Conservation (phyloP, 2,888 invertebrate species). For the Dolomedes plantarius region DNA sequence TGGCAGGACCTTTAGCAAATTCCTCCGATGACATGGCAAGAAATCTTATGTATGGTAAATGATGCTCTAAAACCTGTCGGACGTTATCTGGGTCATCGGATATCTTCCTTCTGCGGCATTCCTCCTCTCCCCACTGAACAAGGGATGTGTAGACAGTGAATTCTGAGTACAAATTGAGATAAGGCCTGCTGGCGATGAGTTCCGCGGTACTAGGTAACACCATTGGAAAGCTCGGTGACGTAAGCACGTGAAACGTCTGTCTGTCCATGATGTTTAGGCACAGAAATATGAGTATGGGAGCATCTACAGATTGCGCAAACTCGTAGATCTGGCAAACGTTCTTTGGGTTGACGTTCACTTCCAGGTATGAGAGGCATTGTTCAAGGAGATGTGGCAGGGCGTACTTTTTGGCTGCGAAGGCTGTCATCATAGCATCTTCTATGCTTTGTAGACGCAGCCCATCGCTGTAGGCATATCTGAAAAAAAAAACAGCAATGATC, state of each 20-base stretch:
- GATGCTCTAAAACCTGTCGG: slow-evolving; percentile 64
- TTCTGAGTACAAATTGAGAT: slow-evolving; percentile 74
- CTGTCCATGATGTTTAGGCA: slow-evolving; percentile 74
- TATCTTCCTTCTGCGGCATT: slow-evolving; percentile 66
- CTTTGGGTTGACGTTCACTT: slow-evolving; percentile 73
- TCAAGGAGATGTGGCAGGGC: slow-evolving; percentile 73
- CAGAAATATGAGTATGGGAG: slow-evolving; percentile 73
- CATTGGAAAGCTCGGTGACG: slow-evolving; percentile 58
- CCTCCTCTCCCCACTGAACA: slow-evolving; percentile 74
- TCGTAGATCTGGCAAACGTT: slow-evolving; percentile 74
- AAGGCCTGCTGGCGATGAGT: slow-evolving; percentile 70
- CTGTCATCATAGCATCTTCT: slow-evolving; percentile 74
- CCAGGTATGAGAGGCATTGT: slow-evolving; percentile 74
- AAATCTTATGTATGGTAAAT: slow-evolving; percentile 72
- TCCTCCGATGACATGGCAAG: slow-evolving; percentile 74
- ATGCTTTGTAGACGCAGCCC: slow-evolving; percentile 74
- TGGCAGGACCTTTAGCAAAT: slow-evolving; percentile 72
- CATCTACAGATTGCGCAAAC: slow-evolving; percentile 73
- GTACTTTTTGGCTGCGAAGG: slow-evolving; percentile 74
- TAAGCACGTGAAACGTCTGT: slow-evolving; percentile 74
- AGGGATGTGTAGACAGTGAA: slow-evolving; percentile 73
- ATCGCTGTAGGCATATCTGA: slow-evolving; percentile 74
- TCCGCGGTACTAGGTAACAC: slow-evolving; percentile 62
- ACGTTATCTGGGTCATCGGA: slow-evolving; percentile 59
- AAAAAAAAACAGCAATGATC: background rate